A percentile compares a stretch with the other conserved stretches of the same genome.
Evolutionary conservation across 2,888 invertebrate genomes (phyloP).

Genomic region (Augiades crinisus): DNA sequence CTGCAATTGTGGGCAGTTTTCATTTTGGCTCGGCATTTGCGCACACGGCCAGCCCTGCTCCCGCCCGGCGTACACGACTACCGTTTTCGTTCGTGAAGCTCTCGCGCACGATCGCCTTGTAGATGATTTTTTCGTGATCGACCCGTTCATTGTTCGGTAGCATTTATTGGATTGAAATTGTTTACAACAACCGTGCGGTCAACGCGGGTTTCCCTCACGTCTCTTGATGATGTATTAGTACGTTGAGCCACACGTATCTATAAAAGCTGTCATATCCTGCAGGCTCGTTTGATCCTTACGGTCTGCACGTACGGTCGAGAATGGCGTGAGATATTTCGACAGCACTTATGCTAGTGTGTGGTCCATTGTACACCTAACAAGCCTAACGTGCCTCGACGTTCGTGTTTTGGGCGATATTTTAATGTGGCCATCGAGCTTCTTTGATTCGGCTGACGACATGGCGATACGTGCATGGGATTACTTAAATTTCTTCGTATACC

Average conservation of each 20-base stretch:
- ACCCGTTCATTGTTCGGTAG: constrained; percentile 76
- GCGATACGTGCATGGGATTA: constrained; percentile 16
- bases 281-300: constrained; percentile 15
- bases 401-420: constrained; percentile 35
- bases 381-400: constrained; percentile 34
- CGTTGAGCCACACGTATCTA: constrained; percentile 30
- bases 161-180: constrained; percentile 75
- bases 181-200: constrained; percentile 55
- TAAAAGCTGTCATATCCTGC: constrained; percentile 25
- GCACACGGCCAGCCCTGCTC: constrained; percentile 26
- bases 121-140: constrained; percentile 80
- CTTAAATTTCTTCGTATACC: constrained; percentile 1
- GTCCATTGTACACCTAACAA: constrained; percentile 32
- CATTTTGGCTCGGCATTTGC: neutral
- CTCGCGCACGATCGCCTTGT: constrained; percentile 71
- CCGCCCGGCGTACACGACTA: constrained; percentile 58
- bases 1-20: constrained; percentile 16
- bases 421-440: constrained; percentile 26
- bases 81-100: constrained; percentile 57
- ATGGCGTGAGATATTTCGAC: constrained; percentile 9
- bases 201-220: constrained; percentile 52
- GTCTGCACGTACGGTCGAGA: constrained; percentile 1
- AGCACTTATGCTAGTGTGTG: constrained; percentile 24
- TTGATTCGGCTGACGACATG: constrained; percentile 19
- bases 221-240: constrained; percentile 39